Evolutionary conservation across 2,888 invertebrate species (phyloP).

Genomic region (Drosophila monieri): DNA sequence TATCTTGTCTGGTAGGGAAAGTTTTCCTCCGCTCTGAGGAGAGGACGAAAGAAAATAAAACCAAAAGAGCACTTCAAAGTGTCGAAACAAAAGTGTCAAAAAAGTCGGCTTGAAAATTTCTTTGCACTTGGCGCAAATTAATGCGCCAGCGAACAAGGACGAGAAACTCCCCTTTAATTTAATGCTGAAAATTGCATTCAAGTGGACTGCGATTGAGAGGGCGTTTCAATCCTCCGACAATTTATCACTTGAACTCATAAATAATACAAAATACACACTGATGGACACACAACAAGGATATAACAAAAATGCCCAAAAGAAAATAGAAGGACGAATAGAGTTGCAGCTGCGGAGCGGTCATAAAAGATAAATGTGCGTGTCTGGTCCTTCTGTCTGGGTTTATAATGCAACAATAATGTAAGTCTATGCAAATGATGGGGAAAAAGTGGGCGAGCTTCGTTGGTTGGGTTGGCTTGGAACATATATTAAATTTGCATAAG

Average conservation of each 20-base stretch:
- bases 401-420: constrained; percentile 74
- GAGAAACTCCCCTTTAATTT: constrained; percentile 61
- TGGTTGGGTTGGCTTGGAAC: constrained; percentile 46
- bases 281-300: constrained; percentile 45
- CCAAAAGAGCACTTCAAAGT: constrained; percentile 74
- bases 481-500: constrained; percentile 77
- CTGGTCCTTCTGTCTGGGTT: constrained; percentile 46
- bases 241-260: constrained; percentile 70
- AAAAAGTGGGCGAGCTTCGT: constrained; percentile 16
- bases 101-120: constrained; percentile 56
- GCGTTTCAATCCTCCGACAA: constrained; percentile 32
- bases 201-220: constrained; percentile 40
- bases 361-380: constrained; percentile 62
- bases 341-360: constrained; percentile 37
- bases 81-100: constrained; percentile 78
- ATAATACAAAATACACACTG: constrained; percentile 56
- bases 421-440: constrained; percentile 64
- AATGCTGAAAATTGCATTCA: constrained; percentile 64
- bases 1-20: constrained; percentile 42
- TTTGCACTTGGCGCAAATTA: constrained; percentile 58
- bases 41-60: constrained; percentile 15
- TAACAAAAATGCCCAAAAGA: constrained; percentile 1
- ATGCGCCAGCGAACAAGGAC: constrained; percentile 35
- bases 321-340: constrained; percentile 37
- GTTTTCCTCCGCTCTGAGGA: constrained; percentile 39